Percentiles rank a stretch among this genome's conserved stretches.
Conservation (phyloP, 2,888 invertebrate species). For the Acrobeloides nanus region DNA sequence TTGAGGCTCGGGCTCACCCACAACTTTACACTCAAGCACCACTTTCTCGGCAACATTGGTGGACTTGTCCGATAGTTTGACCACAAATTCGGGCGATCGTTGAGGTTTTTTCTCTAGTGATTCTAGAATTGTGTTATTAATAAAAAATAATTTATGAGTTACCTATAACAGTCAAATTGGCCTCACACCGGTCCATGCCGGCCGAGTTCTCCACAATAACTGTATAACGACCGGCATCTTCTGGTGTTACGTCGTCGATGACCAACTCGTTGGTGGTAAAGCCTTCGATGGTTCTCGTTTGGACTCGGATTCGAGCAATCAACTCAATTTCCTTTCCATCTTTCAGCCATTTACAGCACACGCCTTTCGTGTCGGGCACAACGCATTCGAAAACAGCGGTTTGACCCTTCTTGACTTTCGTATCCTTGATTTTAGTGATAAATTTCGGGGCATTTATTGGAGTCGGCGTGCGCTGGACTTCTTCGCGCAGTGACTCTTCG, state of each 20-base stretch:
- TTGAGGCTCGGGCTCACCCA: constrained; percentile 39
- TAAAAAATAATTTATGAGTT: neutral
- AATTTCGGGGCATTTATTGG: constrained; percentile 53
- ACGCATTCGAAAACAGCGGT: constrained; percentile 54
- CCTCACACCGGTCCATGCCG: constrained; percentile 49
- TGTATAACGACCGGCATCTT: constrained; percentile 51
- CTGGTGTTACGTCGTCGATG: constrained; percentile 45
- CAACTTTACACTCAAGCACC: constrained; percentile 58
- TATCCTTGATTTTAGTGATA: constrained; percentile 53
- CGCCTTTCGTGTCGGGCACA: constrained; percentile 53
- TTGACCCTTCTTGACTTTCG: constrained; percentile 45
- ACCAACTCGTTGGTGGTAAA: constrained; percentile 43
- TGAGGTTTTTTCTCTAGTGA: constrained; percentile 33
- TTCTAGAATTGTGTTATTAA: constrained; percentile 26
- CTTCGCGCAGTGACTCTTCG: constrained; percentile 42
- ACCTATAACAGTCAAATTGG: constrained; percentile 36
- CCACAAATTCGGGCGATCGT: constrained; percentile 41
- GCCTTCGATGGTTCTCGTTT: constrained; percentile 37
- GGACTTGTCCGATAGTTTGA: constrained; percentile 38
- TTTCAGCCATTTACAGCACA: constrained; percentile 51
- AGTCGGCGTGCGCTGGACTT: constrained; percentile 47
- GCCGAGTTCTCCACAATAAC: constrained; percentile 49
- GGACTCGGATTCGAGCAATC: constrained; percentile 52
- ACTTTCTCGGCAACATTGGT: constrained; percentile 56
- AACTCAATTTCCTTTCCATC: constrained; percentile 52